These are phyloP conservation scores for Trichonephila clavata DNA, from an alignment of 1,140 invertebrate genomes.

Conservation along the genomic window DNA sequence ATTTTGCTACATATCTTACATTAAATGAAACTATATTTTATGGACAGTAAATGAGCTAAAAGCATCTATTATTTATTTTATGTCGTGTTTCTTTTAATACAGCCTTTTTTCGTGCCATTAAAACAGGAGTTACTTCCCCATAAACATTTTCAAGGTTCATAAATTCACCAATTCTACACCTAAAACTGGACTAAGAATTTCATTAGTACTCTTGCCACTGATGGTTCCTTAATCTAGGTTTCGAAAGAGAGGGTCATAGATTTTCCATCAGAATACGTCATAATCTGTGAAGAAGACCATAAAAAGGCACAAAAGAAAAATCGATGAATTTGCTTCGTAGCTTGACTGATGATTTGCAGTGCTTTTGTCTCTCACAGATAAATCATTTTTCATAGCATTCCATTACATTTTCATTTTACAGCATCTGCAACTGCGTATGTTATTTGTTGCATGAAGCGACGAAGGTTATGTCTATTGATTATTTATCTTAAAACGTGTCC, in stretches of 20 bases:
- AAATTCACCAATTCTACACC: too few species aligned
- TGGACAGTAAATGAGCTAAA: too few species aligned
- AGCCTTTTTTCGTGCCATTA: too few species aligned
- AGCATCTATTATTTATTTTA: too few species aligned
- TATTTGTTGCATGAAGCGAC: neutral
- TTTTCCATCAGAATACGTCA: constrained; percentile 1
- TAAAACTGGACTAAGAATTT: too few species aligned
- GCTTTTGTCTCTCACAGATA: neutral
- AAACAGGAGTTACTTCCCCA: neutral
- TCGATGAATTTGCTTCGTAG: neutral
- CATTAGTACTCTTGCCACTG: neutral
- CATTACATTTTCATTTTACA: neutral
- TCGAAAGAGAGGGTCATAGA: neutral
- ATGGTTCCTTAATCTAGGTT: neutral
- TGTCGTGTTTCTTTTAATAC: too few species aligned
- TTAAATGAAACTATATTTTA: too few species aligned
- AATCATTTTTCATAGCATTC: neutral
- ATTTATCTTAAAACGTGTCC: neutral
- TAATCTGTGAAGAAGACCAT: constrained; percentile 1
- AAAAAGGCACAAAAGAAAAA: neutral
- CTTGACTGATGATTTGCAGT: neutral
- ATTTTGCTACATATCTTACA: too few species aligned
- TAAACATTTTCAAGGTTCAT: neutral
- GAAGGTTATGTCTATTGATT: neutral
- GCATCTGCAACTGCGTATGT: neutral